These are phyloP conservation scores for Leptopilina myrica DNA, from an alignment of 2,888 invertebrate genomes.

Conservation along the genomic window DNA sequence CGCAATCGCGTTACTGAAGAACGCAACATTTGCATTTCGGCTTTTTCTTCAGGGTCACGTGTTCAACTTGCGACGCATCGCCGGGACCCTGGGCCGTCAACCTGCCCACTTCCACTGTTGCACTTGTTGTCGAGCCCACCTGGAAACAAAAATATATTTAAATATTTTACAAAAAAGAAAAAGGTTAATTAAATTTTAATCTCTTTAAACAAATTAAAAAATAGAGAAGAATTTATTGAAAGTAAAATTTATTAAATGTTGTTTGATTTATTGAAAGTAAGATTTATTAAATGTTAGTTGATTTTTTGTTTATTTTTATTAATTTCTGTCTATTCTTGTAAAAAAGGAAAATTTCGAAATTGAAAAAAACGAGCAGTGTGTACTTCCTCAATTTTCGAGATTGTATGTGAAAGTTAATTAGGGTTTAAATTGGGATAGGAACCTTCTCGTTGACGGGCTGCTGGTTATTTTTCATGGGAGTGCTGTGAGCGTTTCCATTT, in stretches of 20 bases:
- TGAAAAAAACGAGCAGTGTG: too few relatives aligned
- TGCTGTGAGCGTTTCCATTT: conserved; percentile 73
- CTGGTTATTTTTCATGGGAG: conserved; percentile 70
- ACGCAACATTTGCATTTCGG: conserved; percentile 97
- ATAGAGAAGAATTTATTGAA: too few relatives aligned
- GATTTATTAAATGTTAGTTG: too few relatives aligned
- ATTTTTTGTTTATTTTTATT: too few relatives aligned
- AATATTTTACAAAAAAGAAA: not conserved
- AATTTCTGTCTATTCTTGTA: too few relatives aligned
- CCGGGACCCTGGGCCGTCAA: conserved; percentile 86
- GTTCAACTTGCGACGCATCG: conserved; percentile 88
- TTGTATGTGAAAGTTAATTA: not conserved
- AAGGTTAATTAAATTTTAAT: not conserved
- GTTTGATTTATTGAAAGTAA: too few relatives aligned
- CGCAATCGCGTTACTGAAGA: conserved; percentile 83
- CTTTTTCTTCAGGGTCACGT: conserved; percentile 95
- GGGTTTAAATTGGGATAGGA: not conserved
- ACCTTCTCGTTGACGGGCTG: conserved; percentile 73
- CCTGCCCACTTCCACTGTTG: conserved; percentile 84
- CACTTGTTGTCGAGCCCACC: conserved; percentile 73
- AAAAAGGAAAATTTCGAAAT: too few relatives aligned
- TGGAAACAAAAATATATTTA: conserved; percentile 51
- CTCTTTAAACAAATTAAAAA: not conserved
- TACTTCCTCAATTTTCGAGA: not conserved
- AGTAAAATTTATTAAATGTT: too few relatives aligned